Evolutionary conservation across 2,888 invertebrate species (phyloP).

Genomic region (Mesochorus sp.): DNA sequence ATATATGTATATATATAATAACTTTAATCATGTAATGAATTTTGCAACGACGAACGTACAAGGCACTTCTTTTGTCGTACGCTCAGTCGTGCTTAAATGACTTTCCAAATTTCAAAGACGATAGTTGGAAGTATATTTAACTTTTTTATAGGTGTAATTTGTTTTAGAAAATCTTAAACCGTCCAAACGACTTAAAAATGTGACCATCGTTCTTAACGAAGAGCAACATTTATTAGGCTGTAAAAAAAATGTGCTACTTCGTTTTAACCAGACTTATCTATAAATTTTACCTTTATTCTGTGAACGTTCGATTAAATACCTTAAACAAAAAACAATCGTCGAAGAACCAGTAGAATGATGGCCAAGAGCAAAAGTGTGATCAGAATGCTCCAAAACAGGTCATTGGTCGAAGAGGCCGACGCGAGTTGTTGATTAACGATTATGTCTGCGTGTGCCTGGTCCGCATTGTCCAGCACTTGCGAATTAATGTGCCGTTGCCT

Average conservation of each 20-base stretch:
- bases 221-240: slow-evolving; percentile 47
- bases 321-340: slow-evolving; percentile 83
- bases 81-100: background rate
- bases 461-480: slow-evolving; percentile 64
- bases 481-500: slow-evolving; percentile 73
- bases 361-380: slow-evolving; percentile 82
- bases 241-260: slow-evolving; percentile 72
- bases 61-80: background rate
- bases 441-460: slow-evolving; percentile 78
- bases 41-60: background rate
- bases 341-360: slow-evolving; percentile 82
- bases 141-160: slow-evolving; percentile 7
- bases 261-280: slow-evolving; percentile 68
- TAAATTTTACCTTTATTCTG: slow-evolving; percentile 19
- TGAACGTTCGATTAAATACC: slow-evolving; percentile 4
- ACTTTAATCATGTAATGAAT: background rate
- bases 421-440: slow-evolving; percentile 74
- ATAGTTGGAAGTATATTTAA: background rate
- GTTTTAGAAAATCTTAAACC: background rate
- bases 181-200: slow-evolving; percentile 10
- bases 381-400: slow-evolving; percentile 83
- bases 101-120: background rate
- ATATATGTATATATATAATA: background rate
- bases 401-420: slow-evolving; percentile 81
- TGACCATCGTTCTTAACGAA: slow-evolving; percentile 1